Evolutionary conservation across 2,888 invertebrate species (phyloP).

Genomic region (Argyra leucocephala): DNA sequence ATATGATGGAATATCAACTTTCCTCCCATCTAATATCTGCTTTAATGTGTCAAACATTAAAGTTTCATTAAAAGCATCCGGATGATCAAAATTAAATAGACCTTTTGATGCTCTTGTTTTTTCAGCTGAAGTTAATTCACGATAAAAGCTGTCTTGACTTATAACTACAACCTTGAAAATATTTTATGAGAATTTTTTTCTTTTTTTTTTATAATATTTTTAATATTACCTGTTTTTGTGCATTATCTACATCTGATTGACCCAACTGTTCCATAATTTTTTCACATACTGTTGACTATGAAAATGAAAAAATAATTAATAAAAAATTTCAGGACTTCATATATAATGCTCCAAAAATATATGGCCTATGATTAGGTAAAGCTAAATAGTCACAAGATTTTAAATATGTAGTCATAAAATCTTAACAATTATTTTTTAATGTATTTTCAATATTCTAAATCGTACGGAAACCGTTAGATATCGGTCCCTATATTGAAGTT

Average conservation of each 20-base stretch:
- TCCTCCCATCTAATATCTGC: conserved; percentile 74
- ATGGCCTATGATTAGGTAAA: too few species aligned
- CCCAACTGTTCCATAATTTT: conserved; percentile 94
- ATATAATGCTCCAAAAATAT: too few species aligned
- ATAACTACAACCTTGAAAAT: conserved; percentile 73
- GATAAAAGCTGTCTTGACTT: conserved; percentile 95
- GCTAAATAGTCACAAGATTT: too few species aligned
- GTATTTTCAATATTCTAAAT: too few species aligned
- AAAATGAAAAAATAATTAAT: conserved; percentile 10
- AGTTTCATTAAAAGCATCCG: conserved; percentile 90
- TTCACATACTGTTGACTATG: conserved; percentile 96
- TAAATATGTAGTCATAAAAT: too few species aligned
- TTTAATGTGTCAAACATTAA: conserved; percentile 69
- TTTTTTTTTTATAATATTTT: too few species aligned
- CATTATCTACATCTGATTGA: conserved; percentile 81
- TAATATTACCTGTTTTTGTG: conserved; percentile 64
- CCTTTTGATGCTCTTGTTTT: conserved; percentile 76
- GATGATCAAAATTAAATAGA: conserved; percentile 97
- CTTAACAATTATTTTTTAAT: too few species aligned
- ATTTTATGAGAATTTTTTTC: neutral
- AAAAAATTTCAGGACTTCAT: too few species aligned
- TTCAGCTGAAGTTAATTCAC: conserved; percentile 71
- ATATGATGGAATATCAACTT: conserved; percentile 85
- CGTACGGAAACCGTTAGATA: too few species aligned
- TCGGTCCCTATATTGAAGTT: too few species aligned